Base-by-base conservation (phyloP, 2,888 invertebrate species). In the Drosophila pegasa region DNA sequence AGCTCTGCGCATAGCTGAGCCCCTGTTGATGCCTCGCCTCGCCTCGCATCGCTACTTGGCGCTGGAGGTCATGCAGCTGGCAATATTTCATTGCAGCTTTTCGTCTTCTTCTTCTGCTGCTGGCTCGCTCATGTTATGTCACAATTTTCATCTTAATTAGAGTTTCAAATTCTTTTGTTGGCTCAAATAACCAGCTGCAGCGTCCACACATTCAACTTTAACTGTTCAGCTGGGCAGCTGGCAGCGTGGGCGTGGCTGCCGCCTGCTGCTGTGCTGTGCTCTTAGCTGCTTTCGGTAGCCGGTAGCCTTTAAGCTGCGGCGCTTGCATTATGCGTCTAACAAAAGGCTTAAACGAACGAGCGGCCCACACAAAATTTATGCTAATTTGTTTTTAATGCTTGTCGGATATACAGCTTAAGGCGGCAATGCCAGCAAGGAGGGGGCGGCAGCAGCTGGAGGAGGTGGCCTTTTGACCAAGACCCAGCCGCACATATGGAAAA, bases 361-460 rank as follows among this genome's bases (percentile, higher is more conserved):
- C 27, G 27, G 25, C 27, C 25, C 16, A 41, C 54, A 55, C 61
- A 54, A 78, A 66, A 68, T 74, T 58, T 71, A 69, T 78, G 81
- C 63, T 84, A 75, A 84, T 84, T 88, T 76, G 67, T 69, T 87
- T 87, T 78, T 75, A 75, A 86, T 73, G 81, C 68, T 52, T 56
- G 61, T 58, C 56, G 59, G 48, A 54, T 51, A 58, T 50, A 18
- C 14, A 8, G 29, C 40, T 27, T 33, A 33, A 51, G 62, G 22
- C 55, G 22, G 4, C 25, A 18, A 33, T 18, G 10, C 25, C 2
- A n/a, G 25, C 14, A 16, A 10, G 12, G 1, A 22, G 14, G 9
- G 2, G 10, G 27, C 1, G 9, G n/a, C n/a, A 25, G n/a, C 22
- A 25, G 25, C 10, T 8, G 4, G 22, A 0, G 5, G 1, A 2